These are phyloP conservation scores for Hypotaenidia okinawae DNA, from an alignment of 2,797 vertebrate species.

Conservation along the genomic window DNA sequence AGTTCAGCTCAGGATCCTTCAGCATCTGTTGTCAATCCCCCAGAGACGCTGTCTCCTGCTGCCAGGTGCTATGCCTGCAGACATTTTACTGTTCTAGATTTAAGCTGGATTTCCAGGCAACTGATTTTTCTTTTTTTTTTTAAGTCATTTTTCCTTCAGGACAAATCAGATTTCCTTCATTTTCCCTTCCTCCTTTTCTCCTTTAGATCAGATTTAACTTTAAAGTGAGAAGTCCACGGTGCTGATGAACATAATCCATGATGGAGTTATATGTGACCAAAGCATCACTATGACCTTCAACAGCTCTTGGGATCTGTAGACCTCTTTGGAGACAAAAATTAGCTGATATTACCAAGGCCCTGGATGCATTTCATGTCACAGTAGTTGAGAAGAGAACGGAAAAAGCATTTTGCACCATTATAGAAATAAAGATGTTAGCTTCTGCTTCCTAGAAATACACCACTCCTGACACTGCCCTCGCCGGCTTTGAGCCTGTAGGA, in stretches of 20 bases:
- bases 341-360: background rate
- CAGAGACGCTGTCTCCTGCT: background rate
- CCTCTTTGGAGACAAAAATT: background rate
- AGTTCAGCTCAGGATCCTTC: slow-evolving; percentile 13
- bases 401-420: background rate
- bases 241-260: background rate
- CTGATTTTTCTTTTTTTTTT: slow-evolving; percentile 13
- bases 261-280: background rate
- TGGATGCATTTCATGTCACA: background rate
- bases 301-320: background rate
- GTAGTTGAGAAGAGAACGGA: background rate
- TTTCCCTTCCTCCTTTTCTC: background rate
- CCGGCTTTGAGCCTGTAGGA: background rate
- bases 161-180: background rate
- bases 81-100: slow-evolving; percentile 18
- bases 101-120: slow-evolving; percentile 27
- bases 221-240: fast-evolving
- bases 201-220: background rate
- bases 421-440: background rate
- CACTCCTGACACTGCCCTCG: background rate
- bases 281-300: background rate
- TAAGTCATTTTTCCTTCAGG: background rate
- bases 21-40: background rate
- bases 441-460: background rate
- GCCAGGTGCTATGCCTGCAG: slow-evolving; percentile 34